These are phyloP conservation scores for Elegia similella DNA, from an alignment of 2,888 invertebrate genomes.

Conservation along the genomic window DNA sequence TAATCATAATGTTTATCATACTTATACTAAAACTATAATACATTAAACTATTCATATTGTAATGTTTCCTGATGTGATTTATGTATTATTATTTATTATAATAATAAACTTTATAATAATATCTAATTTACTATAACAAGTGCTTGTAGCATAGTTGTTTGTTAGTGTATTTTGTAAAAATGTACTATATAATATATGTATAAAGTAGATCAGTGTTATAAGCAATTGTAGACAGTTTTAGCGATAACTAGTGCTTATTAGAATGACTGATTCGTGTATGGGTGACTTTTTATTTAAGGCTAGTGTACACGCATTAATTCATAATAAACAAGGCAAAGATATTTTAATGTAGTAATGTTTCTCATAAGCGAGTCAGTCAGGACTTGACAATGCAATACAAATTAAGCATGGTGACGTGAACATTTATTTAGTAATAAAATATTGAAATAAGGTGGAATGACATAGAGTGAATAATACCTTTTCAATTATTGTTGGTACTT, in stretches of 20 bases:
- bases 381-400: neutral
- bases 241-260: constrained; percentile 46
- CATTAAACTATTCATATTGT: constrained; percentile 6
- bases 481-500: no score
- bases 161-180: constrained; percentile 45
- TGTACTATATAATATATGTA: constrained; percentile 35
- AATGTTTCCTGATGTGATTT: constrained; percentile 16
- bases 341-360: neutral
- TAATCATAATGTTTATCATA: neutral
- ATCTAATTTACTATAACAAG: neutral
- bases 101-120: constrained; percentile 1
- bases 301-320: neutral
- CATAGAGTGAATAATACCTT: no score
- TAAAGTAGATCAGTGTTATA: constrained; percentile 52
- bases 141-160: constrained; percentile 47
- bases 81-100: constrained; percentile 12
- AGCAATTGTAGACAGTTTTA: constrained; percentile 58
- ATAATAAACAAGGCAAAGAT: neutral
- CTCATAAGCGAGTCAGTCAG: constrained; percentile 8
- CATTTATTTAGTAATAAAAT: no score
- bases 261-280: constrained; percentile 43
- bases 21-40: neutral
- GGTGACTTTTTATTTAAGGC: constrained; percentile 19
- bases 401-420: neutral
- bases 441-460: no score